These are phyloP conservation scores for Plestiodon gilberti DNA, from an alignment of 2,113 vertebrate genomes.

Conservation along the genomic window DNA sequence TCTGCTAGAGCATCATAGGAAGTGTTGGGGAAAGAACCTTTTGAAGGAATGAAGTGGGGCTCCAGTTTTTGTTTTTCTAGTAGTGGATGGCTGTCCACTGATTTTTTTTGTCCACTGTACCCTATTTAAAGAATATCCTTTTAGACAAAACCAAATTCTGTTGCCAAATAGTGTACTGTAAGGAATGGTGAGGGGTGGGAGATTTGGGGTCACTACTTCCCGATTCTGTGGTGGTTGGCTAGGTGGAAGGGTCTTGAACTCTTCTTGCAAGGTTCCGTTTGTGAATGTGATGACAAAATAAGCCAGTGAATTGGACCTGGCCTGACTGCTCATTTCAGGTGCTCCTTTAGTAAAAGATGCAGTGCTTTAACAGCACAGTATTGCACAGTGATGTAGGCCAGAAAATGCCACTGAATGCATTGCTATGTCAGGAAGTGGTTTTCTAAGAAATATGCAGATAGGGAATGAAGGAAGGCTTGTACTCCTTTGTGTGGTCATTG, in stretches of 20 bases:
- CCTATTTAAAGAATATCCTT: not conserved
- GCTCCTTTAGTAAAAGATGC: not conserved
- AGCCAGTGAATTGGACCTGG: not conserved
- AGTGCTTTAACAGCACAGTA: not conserved
- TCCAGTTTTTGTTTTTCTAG: not conserved
- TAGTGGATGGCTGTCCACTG: not conserved
- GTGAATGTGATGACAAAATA: not conserved
- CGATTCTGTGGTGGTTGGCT: not conserved
- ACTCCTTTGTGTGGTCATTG: not conserved
- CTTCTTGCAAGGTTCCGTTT: not conserved
- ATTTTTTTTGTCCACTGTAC: not conserved
- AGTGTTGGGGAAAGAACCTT: not conserved
- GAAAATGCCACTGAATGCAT: not conserved
- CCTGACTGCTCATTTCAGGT: not conserved
- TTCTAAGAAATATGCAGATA: not conserved
- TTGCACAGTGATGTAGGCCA: not conserved
- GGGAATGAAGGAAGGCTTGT: not conserved
- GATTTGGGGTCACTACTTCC: not conserved
- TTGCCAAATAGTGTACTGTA: not conserved
- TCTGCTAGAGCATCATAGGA: not conserved
- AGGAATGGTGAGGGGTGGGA: not conserved
- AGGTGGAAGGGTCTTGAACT: not conserved
- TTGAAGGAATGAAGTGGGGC: not conserved
- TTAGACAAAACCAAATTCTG: not conserved
- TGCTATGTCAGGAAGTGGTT: not conserved